Conservation (phyloP, 2,113 vertebrate genomes). For the Onychorhynchus coronatus region DNA sequence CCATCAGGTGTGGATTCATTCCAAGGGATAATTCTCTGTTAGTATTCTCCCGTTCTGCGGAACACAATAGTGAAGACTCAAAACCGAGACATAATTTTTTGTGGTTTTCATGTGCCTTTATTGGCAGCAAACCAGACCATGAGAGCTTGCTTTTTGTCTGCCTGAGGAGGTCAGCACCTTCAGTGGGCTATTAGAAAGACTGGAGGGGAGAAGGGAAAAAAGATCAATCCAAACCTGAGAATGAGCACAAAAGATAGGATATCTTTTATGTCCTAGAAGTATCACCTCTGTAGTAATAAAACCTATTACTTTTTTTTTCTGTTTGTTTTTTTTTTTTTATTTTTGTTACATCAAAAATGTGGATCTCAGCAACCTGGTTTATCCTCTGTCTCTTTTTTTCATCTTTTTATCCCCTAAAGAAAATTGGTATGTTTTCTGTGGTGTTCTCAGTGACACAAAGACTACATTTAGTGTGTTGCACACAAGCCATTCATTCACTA, state of each 20-base stretch:
- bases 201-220: not conserved
- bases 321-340: not conserved
- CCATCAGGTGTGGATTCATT: not conserved
- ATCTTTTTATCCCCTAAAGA: not conserved
- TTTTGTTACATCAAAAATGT: not conserved
- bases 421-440: not conserved
- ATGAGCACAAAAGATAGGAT: not conserved
- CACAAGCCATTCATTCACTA: not conserved
- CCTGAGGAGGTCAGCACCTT: not conserved
- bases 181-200: not conserved
- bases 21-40: not conserved
- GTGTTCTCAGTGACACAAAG: not conserved
- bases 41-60: not conserved
- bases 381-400: not conserved
- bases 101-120: not conserved
- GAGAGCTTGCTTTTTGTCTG: not conserved
- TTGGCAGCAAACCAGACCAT: not conserved
- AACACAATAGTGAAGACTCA: not conserved
- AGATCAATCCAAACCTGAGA: not conserved
- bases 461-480: not conserved
- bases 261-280: not conserved
- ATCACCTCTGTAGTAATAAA: not conserved
- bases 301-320: not conserved
- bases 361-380: not conserved
- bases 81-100: not conserved